Conservation (phyloP, 2,113 vertebrate genomes). For the Herpailurus yagouaroundi region DNA sequence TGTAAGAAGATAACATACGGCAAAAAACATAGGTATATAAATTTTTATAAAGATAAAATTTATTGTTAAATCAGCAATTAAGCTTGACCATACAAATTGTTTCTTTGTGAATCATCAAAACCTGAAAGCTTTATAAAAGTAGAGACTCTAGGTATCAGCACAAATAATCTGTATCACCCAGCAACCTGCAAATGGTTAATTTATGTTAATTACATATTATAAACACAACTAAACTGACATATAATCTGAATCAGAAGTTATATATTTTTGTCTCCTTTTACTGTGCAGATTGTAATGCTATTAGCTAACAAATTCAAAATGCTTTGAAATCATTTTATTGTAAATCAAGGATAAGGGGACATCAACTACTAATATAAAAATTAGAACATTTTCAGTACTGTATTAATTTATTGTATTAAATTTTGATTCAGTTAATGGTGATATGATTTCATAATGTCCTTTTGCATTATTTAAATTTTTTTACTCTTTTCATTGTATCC, state of each 20-base stretch:
- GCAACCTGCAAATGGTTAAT: not conserved
- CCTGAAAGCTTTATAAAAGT: constrained; percentile 28
- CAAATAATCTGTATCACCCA: constrained; percentile 4
- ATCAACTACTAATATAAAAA: constrained; percentile 18
- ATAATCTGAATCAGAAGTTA: constrained; percentile 42
- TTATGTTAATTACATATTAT: constrained; percentile 10
- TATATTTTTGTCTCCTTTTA: not conserved
- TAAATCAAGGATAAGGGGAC: constrained; percentile 16
- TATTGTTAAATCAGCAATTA: constrained; percentile 4
- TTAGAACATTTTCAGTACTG: constrained; percentile 42
- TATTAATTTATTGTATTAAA: constrained; percentile 24
- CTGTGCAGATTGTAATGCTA: not conserved
- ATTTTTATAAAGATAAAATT: constrained; percentile 24
- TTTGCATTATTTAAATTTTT: constrained; percentile 48
- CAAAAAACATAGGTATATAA: not conserved
- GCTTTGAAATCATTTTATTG: not conserved
- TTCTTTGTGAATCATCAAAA: constrained; percentile 12
- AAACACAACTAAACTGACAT: constrained; percentile 5
- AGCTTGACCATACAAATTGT: not conserved
- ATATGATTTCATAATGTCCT: constrained; percentile 27
- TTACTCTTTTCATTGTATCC: constrained; percentile 14
- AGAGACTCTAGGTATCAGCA: not conserved
- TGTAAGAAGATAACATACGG: not conserved
- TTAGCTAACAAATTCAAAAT: constrained; percentile 4
- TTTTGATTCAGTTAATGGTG: constrained; percentile 49